A percentile compares a stretch with the other conserved stretches of the same genome.
Conservation (phyloP, 30 jellyfish, hydroid and myxozoan species). For the Turritopsis rubra region DNA sequence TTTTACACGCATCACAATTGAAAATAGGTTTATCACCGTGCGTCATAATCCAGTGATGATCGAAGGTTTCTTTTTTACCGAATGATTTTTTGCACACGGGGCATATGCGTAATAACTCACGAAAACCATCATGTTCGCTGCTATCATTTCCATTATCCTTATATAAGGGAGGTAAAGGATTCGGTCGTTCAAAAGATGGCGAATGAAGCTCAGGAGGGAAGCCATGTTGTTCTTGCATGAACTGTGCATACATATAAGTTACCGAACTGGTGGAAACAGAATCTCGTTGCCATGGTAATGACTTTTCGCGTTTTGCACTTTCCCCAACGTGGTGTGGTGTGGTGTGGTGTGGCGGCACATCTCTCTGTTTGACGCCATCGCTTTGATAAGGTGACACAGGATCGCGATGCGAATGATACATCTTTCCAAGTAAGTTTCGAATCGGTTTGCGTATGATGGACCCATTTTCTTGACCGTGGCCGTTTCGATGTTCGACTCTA, state of each 20-base stretch:
- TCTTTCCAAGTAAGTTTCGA: slow-evolving; percentile 14
- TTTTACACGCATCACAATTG: slow-evolving; percentile 18
- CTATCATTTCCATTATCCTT: background rate
- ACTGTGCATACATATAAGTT: background rate
- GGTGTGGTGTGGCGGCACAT: background rate
- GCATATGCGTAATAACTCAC: slow-evolving; percentile 18
- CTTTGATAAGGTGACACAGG: background rate
- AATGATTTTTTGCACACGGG: slow-evolving; percentile 32
- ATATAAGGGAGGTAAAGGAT: background rate
- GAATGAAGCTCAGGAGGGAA: background rate
- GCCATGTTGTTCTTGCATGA: background rate
- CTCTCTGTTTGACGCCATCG: background rate
- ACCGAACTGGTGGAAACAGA: background rate
- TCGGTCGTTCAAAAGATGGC: background rate
- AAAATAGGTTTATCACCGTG: slow-evolving; percentile 14
- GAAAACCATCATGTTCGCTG: background rate
- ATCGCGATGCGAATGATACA: slow-evolving; percentile 4
- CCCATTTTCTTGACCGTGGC: slow-evolving; percentile 4
- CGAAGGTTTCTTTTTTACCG: slow-evolving; percentile 23
- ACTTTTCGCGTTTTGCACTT: background rate
- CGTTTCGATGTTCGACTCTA: background rate
- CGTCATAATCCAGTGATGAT: slow-evolving; percentile 24
- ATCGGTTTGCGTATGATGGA: slow-evolving; percentile 12
- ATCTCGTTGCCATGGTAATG: background rate
- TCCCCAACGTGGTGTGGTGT: background rate